Base-by-base conservation (phyloP, 2,888 invertebrate species). In the Heliothis peltigera region DNA sequence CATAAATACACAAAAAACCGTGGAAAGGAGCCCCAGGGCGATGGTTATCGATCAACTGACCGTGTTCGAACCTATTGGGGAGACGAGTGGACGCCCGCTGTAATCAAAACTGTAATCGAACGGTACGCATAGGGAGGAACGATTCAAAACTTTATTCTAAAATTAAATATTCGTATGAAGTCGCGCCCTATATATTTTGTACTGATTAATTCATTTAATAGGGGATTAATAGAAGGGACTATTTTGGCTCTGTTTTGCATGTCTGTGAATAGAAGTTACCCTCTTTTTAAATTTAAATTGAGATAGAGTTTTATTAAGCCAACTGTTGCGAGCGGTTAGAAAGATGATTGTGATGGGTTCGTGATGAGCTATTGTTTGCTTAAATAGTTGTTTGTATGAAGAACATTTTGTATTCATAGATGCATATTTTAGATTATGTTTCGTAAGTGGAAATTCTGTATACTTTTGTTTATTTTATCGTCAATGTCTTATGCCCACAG, bases 81-180 rank as follows among this genome's bases (percentile, higher is more conserved):
- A 75, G 65, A 76, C 83, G 85, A 87, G 88, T 81, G 84, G 70
- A 82, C 82, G 68, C 90, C 92, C 87, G 89, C 89, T 89, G 90
- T 91, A 92, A 92, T 92, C 92, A 92, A 91, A 92, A 92, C 89
- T 88, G 92, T 93, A 91, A 93, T 94, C 91, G 93, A 93, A 91
- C 86, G 88, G 82, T 83, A 88, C 82, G 88, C 89, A 89, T 89
- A 87, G 89, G 90, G 83, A 72, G 83, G 82, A 79, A 82, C 71
- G 81, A 87, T 81, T 87, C 86, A 87, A 89, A 91, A 92, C 86
- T 90, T 89, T 89, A 92, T 93, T 92, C 90, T 84, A 90, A 92
- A 90, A 91, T 92, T 90, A 89, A 91, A 89, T 87, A 86, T 81
- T 77, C 76, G 60, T 63, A 81, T 83, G 81, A 82, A 75, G 75